A percentile compares a stretch with the other conserved stretches of the same genome.
These are phyloP conservation scores for Rhyzopertha dominica DNA, from an alignment of 1,140 invertebrate genomes.

Conservation along the genomic window DNA sequence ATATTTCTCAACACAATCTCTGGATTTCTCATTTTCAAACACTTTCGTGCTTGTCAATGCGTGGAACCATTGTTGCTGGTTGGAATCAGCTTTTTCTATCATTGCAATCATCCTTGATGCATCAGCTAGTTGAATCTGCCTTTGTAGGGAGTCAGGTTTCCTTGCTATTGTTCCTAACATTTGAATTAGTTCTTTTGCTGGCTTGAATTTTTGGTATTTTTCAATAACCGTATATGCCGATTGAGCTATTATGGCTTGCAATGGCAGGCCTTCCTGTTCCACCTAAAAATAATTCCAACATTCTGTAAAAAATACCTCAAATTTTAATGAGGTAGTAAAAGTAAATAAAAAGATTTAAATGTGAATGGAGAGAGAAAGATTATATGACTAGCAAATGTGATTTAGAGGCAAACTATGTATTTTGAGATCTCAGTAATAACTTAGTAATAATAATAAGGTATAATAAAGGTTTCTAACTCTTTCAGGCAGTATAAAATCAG, in stretches of 20 bases:
- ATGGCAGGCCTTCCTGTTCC: conserved; percentile 22
- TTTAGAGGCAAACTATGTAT: no score
- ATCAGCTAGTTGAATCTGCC: conserved; percentile 33
- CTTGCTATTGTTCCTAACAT: conserved; percentile 32
- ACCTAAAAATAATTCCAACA: conserved; percentile 30
- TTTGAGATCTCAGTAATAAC: no score
- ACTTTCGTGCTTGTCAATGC: conserved; percentile 31
- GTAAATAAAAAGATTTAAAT: not conserved
- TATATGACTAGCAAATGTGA: no score
- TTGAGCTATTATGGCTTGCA: conserved; percentile 32
- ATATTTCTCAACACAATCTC: conserved; percentile 33
- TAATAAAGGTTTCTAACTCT: no score
- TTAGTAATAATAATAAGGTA: no score
- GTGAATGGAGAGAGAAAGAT: no score
- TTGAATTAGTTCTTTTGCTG: conserved; percentile 30
- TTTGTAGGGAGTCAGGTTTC: conserved; percentile 37
- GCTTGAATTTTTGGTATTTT: conserved; percentile 34
- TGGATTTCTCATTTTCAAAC: conserved; percentile 27
- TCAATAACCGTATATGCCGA: conserved; percentile 33
- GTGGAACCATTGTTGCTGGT: conserved; percentile 38
- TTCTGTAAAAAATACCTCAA: not conserved
- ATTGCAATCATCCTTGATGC: conserved; percentile 28
- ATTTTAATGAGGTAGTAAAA: conserved; percentile 1
- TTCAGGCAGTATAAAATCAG: no score
- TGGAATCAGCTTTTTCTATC: conserved; percentile 28